Evolutionary conservation across 1,140 invertebrate species (phyloP), one percentile per base, ranked within the genome.

Genomic region (Antheraea pernyi): DNA sequence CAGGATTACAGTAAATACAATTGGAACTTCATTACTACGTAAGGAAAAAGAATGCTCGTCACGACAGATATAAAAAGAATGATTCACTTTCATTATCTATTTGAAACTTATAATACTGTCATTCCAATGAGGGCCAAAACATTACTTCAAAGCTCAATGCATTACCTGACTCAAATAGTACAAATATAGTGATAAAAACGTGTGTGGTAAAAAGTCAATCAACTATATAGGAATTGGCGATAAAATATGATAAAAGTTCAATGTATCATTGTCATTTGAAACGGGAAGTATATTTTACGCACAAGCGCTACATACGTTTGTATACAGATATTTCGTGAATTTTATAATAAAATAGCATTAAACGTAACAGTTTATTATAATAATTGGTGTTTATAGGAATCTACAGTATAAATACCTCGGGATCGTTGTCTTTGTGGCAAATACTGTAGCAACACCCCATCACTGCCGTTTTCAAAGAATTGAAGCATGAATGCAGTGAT

Each of bases 381-480:
- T 13, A 37, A 37, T 37, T 37, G 9, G 36, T 63, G 1, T 65
- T 70, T 19, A 65, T 37, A n/a, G 10, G 72, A 69, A 74, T 64
- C 59, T 69, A 53, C 46, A 60, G 48, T 58, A 70, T 68, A 75
- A 67, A 70, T 86, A 89, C 93, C 94, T 94, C 94, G 19, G 93
- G 89, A 74, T 93, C 91, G 59, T 76, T 92, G 77, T 94, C 94
- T 79, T 94, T 94, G 73, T 94, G 93, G 73, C 94, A 95, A 72
- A 94, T 91, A 82, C 94, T 94, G 75, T 94, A 94, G 81, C 94
- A 93, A 79, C 92, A 93, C 78, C 92, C 92, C 92, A 93, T 93
- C 78, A 91, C 86, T 81, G 88, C 84, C 72, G 68, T 89, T 78
- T 88, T 91, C 71, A 91, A 71, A 69, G 86, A 89, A 74, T 83